These are phyloP conservation scores for Hydrocynus forskahlii DNA, from an alignment of 2,797 vertebrate species.

Conservation along the genomic window DNA sequence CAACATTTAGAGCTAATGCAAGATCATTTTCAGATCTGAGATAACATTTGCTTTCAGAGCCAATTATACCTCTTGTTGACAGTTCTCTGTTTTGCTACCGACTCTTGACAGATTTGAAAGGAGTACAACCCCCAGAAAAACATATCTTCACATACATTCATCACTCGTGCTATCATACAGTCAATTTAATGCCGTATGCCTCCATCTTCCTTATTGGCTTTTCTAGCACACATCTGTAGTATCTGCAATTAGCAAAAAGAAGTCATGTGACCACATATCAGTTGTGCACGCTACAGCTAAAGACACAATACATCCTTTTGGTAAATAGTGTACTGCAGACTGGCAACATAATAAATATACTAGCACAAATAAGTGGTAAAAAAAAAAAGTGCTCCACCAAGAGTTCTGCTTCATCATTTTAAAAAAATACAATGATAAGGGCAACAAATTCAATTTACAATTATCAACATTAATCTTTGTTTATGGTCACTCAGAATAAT, in stretches of 20 bases:
- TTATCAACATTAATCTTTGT: conserved; percentile 47
- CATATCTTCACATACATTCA: not conserved
- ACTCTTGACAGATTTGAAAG: not conserved
- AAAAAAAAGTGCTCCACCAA: conserved; percentile 7
- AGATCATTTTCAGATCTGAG: not conserved
- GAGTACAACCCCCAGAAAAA: not conserved
- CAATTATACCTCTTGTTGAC: conserved; percentile 1
- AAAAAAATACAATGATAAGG: conserved; percentile 32
- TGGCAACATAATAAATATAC: conserved; percentile 48
- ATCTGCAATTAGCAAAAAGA: conserved; percentile 7
- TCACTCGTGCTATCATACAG: not conserved
- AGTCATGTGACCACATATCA: not conserved
- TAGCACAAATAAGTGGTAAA: conserved; percentile 17
- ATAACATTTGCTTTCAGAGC: conserved; percentile 21
- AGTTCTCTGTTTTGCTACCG: not conserved
- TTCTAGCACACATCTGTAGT: not conserved
- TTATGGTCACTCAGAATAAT: conserved; percentile 45
- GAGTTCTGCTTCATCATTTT: conserved; percentile 26
- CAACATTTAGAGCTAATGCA: not conserved
- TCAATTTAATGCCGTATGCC: conserved; percentile 39
- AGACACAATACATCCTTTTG: conserved; percentile 2
- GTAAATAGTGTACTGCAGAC: conserved; percentile 22
- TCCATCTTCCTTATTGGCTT: not conserved
- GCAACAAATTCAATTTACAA: conserved; percentile 46
- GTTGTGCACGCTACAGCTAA: not conserved